These are phyloP conservation scores for Phalacrocorax aristotelis DNA, from an alignment of 2,113 vertebrate genomes.

Conservation along the genomic window DNA sequence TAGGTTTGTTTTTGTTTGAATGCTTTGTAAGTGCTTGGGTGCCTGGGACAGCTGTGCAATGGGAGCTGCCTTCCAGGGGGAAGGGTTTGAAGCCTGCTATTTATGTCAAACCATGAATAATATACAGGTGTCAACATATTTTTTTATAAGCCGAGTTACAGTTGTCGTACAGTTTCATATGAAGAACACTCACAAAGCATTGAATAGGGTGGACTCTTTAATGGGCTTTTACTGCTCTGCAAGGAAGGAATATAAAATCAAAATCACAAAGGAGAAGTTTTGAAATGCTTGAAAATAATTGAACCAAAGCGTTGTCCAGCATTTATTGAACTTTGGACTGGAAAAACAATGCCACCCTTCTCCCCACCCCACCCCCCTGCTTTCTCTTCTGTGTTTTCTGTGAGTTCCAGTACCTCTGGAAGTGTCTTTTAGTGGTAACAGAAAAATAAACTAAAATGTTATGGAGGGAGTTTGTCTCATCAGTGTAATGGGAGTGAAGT, in stretches of 20 bases:
- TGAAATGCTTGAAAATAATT: slow-evolving; percentile 58
- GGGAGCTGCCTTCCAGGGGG: background rate
- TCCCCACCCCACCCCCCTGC: no score
- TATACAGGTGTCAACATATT: background rate
- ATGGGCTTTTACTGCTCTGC: background rate
- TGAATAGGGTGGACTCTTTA: background rate
- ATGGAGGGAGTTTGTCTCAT: background rate
- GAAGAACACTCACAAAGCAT: background rate
- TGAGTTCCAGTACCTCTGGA: background rate
- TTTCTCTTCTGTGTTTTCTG: slow-evolving; percentile 29
- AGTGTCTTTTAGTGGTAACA: background rate
- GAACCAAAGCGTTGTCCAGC: slow-evolving; percentile 51
- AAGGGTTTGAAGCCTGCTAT: background rate
- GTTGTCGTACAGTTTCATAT: background rate
- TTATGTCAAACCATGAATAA: slow-evolving; percentile 33
- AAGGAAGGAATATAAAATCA: slow-evolving; percentile 40
- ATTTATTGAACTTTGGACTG: slow-evolving; percentile 36
- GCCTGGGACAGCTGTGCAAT: background rate
- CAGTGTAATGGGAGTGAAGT: slow-evolving; percentile 15
- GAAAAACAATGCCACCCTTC: background rate
- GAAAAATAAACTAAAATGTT: slow-evolving; percentile 1
- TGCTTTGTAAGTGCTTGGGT: background rate
- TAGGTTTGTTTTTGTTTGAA: background rate
- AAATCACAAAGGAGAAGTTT: slow-evolving; percentile 45
- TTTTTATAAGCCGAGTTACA: background rate